Evolutionary conservation across 2,113 vertebrate genomes (phyloP).

Genomic region (Chunga burmeisteri): DNA sequence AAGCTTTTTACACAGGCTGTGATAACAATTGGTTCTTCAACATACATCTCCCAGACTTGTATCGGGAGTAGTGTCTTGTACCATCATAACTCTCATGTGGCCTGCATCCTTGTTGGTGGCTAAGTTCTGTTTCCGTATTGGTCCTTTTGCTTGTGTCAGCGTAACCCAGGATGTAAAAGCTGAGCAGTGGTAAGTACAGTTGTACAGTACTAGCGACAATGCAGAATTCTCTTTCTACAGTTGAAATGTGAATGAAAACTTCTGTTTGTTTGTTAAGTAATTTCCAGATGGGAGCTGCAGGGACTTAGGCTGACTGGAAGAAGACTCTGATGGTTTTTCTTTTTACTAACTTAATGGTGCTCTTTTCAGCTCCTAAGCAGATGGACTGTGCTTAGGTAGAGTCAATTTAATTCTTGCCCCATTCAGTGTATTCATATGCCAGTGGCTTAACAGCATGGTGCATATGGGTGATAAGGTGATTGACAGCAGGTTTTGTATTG

Average conservation of each 20-base stretch:
- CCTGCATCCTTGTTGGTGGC: neutral
- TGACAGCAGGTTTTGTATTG: neutral
- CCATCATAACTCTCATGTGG: neutral
- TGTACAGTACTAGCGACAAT: neutral
- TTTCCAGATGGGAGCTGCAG: constrained; percentile 46
- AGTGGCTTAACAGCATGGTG: constrained; percentile 42
- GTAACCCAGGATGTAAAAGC: neutral
- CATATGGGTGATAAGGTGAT: neutral
- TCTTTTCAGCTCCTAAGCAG: constrained; percentile 5
- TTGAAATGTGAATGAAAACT: constrained; percentile 26
- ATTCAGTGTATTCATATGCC: neutral
- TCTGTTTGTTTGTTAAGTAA: neutral
- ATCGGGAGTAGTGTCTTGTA: neutral
- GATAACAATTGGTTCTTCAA: neutral
- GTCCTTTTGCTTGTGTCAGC: neutral
- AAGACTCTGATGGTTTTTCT: neutral
- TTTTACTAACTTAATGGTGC: neutral
- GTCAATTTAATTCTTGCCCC: neutral
- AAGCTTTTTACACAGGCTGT: neutral
- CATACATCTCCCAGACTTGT: neutral
- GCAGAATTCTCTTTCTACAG: neutral
- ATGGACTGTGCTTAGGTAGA: neutral
- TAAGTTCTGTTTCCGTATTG: neutral
- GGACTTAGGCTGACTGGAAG: constrained; percentile 23
- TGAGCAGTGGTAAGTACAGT: constrained; percentile 57